Conservation (phyloP, 2,888 invertebrate genomes). For the Nowickia ferox region DNA sequence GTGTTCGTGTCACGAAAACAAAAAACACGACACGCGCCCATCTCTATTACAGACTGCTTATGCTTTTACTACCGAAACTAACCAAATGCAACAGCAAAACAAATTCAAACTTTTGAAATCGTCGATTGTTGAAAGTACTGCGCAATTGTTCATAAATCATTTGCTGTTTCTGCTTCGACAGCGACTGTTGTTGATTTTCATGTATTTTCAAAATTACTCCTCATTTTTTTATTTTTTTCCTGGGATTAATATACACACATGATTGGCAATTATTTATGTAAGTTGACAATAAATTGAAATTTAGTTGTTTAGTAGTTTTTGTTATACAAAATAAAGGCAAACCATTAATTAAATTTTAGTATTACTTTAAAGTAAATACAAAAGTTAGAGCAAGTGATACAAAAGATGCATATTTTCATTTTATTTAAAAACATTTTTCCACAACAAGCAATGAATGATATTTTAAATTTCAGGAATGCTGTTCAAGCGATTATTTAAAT, state of each 20-base stretch:
- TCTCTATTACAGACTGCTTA: no score
- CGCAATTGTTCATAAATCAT: no score
- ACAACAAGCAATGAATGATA: constrained; percentile 60
- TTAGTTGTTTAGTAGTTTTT: not conserved
- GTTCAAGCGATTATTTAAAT: constrained; percentile 10
- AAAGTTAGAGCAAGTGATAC: constrained; percentile 37
- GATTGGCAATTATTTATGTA: constrained; percentile 40
- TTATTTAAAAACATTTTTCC: not conserved
- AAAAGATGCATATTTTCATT: constrained; percentile 35
- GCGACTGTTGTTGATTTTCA: no score
- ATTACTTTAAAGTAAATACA: constrained; percentile 4
- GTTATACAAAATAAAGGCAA: constrained; percentile 23
- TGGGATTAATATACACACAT: constrained; percentile 18
- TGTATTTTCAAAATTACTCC: no score
- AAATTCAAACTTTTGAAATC: no score
- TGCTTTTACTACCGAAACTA: no score
- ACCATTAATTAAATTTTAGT: constrained; percentile 31
- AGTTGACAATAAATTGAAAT: constrained; percentile 20
- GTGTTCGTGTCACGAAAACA: no score
- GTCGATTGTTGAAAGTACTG: no score
- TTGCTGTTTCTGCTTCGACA: no score
- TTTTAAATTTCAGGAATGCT: not conserved
- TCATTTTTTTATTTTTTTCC: no score
- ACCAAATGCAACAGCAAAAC: no score
- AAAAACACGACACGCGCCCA: no score